These are phyloP conservation scores for Mohoua ochrocephala DNA, from an alignment of 2,113 vertebrate species.

Conservation along the genomic window DNA sequence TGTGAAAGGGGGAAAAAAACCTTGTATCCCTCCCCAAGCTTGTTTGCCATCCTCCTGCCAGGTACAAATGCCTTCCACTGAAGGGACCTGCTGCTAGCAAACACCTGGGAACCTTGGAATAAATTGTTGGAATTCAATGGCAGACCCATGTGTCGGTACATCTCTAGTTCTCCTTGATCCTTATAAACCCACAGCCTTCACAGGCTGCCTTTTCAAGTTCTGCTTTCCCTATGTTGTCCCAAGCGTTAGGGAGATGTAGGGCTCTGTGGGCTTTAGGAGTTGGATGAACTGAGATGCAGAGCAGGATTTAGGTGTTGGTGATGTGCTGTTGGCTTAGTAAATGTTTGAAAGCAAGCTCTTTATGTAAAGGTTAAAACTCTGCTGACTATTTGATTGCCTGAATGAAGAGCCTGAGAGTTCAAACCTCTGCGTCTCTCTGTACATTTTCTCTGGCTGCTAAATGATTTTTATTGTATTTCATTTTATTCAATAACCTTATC, in stretches of 20 bases:
- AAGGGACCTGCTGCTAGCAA: neutral
- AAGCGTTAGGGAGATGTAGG: rapidly evolving
- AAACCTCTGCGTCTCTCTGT: neutral
- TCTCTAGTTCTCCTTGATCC: neutral
- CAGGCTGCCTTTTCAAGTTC: neutral
- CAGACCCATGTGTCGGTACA: neutral
- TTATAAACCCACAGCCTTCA: neutral
- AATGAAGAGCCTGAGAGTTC: neutral
- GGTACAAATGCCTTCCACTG: neutral
- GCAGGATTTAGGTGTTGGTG: neutral
- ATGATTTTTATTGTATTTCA: neutral
- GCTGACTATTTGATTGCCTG: neutral
- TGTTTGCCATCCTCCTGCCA: neutral
- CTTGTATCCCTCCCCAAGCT: neutral
- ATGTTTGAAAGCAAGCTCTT: neutral
- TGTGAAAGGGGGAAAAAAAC: neutral
- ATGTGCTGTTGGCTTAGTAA: neutral
- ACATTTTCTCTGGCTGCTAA: neutral
- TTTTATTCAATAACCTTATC: neutral
- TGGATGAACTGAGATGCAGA: no score
- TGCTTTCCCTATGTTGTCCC: rapidly evolving
- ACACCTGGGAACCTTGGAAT: neutral
- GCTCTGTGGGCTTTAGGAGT: neutral
- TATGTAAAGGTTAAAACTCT: neutral
- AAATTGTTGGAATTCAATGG: neutral